phyloP scores from a whole-genome alignment of 2,888 invertebrate genomes.

The Timema podura region DNA sequence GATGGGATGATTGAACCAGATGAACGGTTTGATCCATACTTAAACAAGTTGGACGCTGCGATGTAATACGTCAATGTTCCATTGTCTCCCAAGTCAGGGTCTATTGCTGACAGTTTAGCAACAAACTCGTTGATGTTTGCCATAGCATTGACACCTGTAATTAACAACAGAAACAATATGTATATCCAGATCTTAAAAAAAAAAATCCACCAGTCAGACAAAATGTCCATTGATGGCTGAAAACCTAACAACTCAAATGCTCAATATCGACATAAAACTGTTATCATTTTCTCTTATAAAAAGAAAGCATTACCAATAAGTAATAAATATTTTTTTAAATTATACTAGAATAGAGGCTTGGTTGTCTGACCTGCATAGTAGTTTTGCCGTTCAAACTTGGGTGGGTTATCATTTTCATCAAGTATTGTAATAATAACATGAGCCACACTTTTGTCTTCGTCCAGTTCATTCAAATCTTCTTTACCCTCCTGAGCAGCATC shows the following conservation, averaged over 20 bases:
- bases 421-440: slow-evolving; percentile 66
- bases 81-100: slow-evolving; percentile 79
- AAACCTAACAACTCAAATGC: no score
- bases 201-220: neutral
- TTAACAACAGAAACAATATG: slow-evolving; percentile 33
- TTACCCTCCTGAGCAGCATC: slow-evolving; percentile 22
- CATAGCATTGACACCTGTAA: slow-evolving; percentile 68
- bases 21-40: slow-evolving; percentile 68
- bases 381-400: slow-evolving; percentile 60
- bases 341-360: neutral
- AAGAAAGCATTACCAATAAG: neutral
- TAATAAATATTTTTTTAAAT: neutral
- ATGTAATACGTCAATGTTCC: slow-evolving; percentile 79
- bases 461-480: slow-evolving; percentile 13
- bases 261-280: slow-evolving; percentile 10
- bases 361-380: slow-evolving; percentile 59
- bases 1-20: slow-evolving; percentile 86
- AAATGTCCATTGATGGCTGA: no score
- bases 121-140: slow-evolving; percentile 72
- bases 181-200: neutral
- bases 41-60: slow-evolving; percentile 74
- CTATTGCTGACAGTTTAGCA: slow-evolving; percentile 70
- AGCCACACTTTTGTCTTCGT: slow-evolving; percentile 59
- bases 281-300: neutral
- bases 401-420: slow-evolving; percentile 83